Base-by-base conservation (phyloP, 2,888 invertebrate species). In the Lathronympha strigana region DNA sequence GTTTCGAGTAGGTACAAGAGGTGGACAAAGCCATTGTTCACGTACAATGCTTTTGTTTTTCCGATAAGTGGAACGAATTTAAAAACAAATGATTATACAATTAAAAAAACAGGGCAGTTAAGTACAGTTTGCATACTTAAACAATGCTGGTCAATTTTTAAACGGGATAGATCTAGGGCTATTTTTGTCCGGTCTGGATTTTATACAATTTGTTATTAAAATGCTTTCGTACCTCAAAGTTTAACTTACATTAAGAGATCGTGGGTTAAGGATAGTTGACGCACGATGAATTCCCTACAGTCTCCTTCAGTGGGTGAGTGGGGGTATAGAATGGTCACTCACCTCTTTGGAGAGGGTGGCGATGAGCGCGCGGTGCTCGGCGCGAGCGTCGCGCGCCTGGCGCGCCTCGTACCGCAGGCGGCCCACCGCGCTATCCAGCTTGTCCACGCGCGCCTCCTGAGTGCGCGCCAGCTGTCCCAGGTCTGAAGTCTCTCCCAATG, bases 291-390 rank as follows among this genome's bases (percentile, higher is more conserved):
- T n/a, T n/a, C n/a, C n/a, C n/a, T n/a, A n/a, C n/a, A n/a, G n/a
- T n/a, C n/a, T n/a, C n/a, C n/a, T n/a, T n/a, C n/a, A n/a, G n/a
- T n/a, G n/a, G n/a, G n/a, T n/a, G n/a, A n/a, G n/a, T n/a, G n/a
- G n/a, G n/a, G n/a, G 4, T 15, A 17, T 40, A 15, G 17, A 17
- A 40, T 4, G 36, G 36, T 36, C 4, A 19, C 11, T 43, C 73
- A 94, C 94, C 90, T 93, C 93, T 62, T 93, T 93, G 8, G 85
- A 77, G 13, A 93, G 79, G 54, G 92, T 88, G 47, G 86, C 81
- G 71, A 93, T 84, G 63, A 88, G 86, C 8, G 81, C 74, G 21
- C 92, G 86, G 49, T 93, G 77, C 38, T 86, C 86, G 5, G 85
- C 85, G 1, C 86, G 45, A 68, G 76, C 72, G 51, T 58, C 70